Evolutionary conservation across 2,888 invertebrate genomes (phyloP), one percentile per base, ranked within the genome.

Genomic region (Aphrophora alni): DNA sequence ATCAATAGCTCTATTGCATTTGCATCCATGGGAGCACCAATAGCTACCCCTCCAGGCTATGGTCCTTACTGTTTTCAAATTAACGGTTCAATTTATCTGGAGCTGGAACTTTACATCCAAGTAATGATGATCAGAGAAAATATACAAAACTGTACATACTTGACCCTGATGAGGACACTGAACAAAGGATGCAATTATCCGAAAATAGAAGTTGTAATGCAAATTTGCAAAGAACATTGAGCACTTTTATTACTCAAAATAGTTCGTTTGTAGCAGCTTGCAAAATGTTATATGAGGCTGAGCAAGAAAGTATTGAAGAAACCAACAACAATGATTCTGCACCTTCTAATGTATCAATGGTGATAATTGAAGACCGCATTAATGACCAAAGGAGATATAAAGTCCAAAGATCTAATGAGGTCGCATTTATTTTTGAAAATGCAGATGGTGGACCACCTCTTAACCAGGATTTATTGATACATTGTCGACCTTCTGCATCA

Each of bases 391-490:
- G 70, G 27, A 70, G 70, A 70, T 70, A 70, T 24, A 70, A 70
- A 4, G 25, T 28, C 8, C 26, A 26, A 70, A 70, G 24, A 70
- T 70, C 26, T 70, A 70, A 70, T 70, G 70, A 70, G 70, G 70
- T n/a, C 27, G 70, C 70, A 27, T 26, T 70, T 70, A 70, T 70
- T 70, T 70, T 70, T 17, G 70, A 70, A 28, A 70, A 70, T 70
- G 27, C 24, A 17, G 70, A 70, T 70, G 70, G 70, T 28, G 70
- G 27, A 70, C 70, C 70, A 70, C 21, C 70, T 70, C 70, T 70
- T 26, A 10, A 70, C 70, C 70, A 28, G 25, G 70, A 70, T 70
- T 70, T 70, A 24, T 28, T 70, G 70, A 70, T 70, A 27, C 70
- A 70, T 12, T 70, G 70, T n/a, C 70, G 70, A 27, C 14, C 70